Conservation (phyloP, 2,888 invertebrate genomes). For the Trichogramma evanescens region DNA sequence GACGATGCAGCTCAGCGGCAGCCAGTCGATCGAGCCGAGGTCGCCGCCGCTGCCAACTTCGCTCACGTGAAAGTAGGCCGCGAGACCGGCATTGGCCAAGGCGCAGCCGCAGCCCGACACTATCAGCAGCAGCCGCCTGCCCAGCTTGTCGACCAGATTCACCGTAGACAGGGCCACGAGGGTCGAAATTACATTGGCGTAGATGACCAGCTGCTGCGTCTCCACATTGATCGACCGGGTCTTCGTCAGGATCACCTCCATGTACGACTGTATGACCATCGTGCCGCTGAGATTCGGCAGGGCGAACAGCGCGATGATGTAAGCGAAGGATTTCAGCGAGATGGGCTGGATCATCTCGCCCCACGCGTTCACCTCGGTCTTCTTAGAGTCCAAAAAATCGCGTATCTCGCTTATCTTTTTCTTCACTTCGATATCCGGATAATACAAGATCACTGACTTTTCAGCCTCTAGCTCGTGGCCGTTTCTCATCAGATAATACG, state of each 20-base stretch:
- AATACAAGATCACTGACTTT: too few relatives aligned
- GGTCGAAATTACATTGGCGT: slow-evolving; percentile 21
- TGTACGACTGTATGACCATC: slow-evolving; percentile 28
- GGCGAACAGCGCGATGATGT: slow-evolving; percentile 26
- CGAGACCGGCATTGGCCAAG: slow-evolving; percentile 25
- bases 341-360: too few relatives aligned
- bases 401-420: too few relatives aligned
- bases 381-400: too few relatives aligned
- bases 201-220: slow-evolving; percentile 22
- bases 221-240: too few relatives aligned
- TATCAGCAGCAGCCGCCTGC: slow-evolving; percentile 21
- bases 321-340: slow-evolving; percentile 20
- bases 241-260: slow-evolving; percentile 29
- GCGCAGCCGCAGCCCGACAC: slow-evolving; percentile 23
- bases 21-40: slow-evolving; percentile 31
- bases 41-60: slow-evolving; percentile 24
- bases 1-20: slow-evolving; percentile 28
- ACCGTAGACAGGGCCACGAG: slow-evolving; percentile 6
- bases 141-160: slow-evolving; percentile 24
- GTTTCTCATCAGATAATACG: slow-evolving; percentile 24
- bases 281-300: slow-evolving; percentile 34
- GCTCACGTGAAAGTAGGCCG: slow-evolving; percentile 27
- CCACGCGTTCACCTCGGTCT: too few relatives aligned
- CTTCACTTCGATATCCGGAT: too few relatives aligned
- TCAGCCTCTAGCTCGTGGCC: too few relatives aligned